Conservation (phyloP, 2,888 invertebrate species). For the Diarsia rubi region DNA sequence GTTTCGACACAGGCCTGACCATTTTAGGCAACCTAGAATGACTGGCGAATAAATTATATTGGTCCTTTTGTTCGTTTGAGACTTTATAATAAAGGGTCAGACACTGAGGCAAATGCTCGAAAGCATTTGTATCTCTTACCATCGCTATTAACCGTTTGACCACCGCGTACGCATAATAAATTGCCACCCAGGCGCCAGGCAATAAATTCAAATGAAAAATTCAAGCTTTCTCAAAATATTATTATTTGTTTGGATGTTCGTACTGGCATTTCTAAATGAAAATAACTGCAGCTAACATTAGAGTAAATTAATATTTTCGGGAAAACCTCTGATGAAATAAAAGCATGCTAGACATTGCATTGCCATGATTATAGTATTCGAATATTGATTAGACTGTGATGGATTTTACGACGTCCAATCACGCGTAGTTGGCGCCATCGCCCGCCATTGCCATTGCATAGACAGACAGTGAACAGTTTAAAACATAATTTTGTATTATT, state of each 20-base stretch:
- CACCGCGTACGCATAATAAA: conserved; percentile 53
- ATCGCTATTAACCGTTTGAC: conserved; percentile 50
- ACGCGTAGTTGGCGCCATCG: conserved; percentile 44
- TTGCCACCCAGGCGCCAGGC: conserved; percentile 52
- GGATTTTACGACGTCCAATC: conserved; percentile 43
- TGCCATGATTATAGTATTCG: conserved; percentile 17
- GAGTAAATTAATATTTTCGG: conserved; percentile 5
- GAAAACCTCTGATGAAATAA: conserved; percentile 22
- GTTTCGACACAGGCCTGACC: not conserved
- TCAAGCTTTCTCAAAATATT: conserved; percentile 31
- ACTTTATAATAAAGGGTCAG: conserved; percentile 49
- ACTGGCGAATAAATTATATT: conserved; percentile 31
- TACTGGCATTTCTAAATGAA: conserved; percentile 17
- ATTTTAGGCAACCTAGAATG: conserved; percentile 20
- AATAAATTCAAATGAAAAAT: conserved; percentile 51
- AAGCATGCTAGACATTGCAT: conserved; percentile 6
- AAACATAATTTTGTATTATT: conserved; percentile 18
- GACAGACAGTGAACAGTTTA: not conserved
- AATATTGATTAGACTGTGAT: conserved; percentile 45
- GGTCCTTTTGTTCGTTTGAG: conserved; percentile 27
- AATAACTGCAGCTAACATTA: conserved; percentile 7
- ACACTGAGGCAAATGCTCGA: conserved; percentile 18
- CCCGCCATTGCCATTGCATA: conserved; percentile 20
- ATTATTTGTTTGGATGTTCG: conserved; percentile 30
- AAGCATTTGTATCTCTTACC: conserved; percentile 58